Conservation (phyloP, 1,140 invertebrate genomes). For the Cydia strobilella region DNA sequence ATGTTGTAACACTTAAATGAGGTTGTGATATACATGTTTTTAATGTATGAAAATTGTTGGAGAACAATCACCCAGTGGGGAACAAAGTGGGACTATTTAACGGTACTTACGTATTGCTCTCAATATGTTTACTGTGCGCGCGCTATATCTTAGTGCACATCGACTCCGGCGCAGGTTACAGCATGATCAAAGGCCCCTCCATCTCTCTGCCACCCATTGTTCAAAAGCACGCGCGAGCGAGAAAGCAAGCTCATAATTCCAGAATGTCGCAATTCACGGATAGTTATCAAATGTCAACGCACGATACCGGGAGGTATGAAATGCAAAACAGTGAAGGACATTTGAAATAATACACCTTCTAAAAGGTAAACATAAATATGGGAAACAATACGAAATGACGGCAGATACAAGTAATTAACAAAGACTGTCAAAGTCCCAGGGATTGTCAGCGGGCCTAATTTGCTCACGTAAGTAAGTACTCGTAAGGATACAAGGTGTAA, state of each 20-base stretch:
- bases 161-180: conserved; percentile 46
- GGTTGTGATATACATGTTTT: too few species aligned
- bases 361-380: conserved; percentile 23
- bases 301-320: conserved; percentile 33
- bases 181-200: conserved; percentile 36
- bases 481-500: too few species aligned
- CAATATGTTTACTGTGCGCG: not conserved
- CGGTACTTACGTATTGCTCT: not conserved
- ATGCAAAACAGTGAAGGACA: conserved; percentile 32
- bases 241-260: conserved; percentile 42
- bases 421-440: not conserved
- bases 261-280: conserved; percentile 41
- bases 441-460: too few species aligned
- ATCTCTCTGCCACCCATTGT: conserved; percentile 29
- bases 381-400: not conserved
- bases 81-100: too few species aligned
- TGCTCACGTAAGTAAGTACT: too few species aligned
- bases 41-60: too few species aligned
- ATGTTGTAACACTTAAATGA: too few species aligned
- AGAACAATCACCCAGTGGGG: too few species aligned
- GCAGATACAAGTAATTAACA: not conserved
- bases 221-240: conserved; percentile 19
- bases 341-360: conserved; percentile 19
- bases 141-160: conserved; percentile 27
- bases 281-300: conserved; percentile 50